phyloP scores from a whole-genome alignment of 2,113 vertebrate species.

The Tachuris rubrigastra region DNA sequence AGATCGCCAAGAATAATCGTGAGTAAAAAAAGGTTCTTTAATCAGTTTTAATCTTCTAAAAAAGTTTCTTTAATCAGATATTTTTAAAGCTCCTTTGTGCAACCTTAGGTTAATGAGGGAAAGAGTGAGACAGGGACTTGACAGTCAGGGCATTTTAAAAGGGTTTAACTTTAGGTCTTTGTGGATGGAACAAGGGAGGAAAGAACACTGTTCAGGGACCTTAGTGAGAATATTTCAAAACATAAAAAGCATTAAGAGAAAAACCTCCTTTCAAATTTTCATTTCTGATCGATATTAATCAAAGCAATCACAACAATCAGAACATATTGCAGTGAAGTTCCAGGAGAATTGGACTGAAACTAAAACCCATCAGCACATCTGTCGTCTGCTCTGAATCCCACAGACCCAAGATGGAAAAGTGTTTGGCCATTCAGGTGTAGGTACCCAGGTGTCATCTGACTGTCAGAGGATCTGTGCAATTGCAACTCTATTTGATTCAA shows the following conservation, averaged over 20 bases:
- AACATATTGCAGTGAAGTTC: neutral
- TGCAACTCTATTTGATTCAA: neutral
- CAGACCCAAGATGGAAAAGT: neutral
- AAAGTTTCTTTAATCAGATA: neutral
- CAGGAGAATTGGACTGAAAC: neutral
- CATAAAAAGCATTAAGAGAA: no score
- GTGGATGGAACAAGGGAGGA: neutral
- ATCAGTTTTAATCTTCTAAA: neutral
- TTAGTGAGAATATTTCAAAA: neutral
- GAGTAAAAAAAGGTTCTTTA: neutral
- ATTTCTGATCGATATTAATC: neutral
- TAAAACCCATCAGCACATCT: neutral
- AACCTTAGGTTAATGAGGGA: neutral
- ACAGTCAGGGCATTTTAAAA: neutral
- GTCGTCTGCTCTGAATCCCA: neutral
- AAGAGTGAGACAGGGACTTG: neutral
- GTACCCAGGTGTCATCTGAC: neutral
- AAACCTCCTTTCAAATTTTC: neutral
- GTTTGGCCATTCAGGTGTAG: neutral
- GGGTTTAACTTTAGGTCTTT: neutral
- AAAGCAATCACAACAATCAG: neutral
- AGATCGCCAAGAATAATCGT: neutral
- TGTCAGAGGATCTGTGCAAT: neutral
- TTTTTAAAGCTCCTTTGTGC: neutral
- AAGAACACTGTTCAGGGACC: neutral